A percentile compares a stretch with the other conserved stretches of the same genome.
Conservation (phyloP, 2,888 invertebrate genomes). For the Pherbina coryleti region DNA sequence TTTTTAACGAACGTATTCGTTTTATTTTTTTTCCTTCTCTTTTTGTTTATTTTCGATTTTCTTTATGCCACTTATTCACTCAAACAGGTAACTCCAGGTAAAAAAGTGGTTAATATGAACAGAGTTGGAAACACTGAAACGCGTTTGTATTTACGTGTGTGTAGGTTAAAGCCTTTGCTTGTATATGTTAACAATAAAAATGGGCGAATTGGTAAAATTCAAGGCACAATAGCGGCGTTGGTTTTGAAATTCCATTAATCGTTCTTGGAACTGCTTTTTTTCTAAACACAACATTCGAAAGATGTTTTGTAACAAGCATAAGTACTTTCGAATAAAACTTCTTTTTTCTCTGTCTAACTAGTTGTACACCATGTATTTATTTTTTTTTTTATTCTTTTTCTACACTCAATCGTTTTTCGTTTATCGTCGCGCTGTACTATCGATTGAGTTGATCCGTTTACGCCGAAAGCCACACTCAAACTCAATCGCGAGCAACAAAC, state of each 20-base stretch:
- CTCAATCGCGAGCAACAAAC: slow-evolving; percentile 30
- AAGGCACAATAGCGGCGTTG: slow-evolving; percentile 21
- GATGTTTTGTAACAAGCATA: slow-evolving; percentile 15
- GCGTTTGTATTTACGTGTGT: slow-evolving; percentile 32
- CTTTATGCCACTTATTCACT: slow-evolving; percentile 44
- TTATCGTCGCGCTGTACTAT: background rate
- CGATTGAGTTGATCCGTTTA: slow-evolving; percentile 34
- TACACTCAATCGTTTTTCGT: background rate
- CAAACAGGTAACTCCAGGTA: slow-evolving; percentile 66
- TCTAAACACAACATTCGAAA: background rate
- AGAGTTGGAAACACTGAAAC: slow-evolving; percentile 40
- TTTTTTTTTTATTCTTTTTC: slow-evolving; percentile 7
- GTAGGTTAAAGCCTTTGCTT: slow-evolving; percentile 43
- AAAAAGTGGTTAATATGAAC: slow-evolving; percentile 59
- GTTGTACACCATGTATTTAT: background rate
- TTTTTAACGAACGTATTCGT: background rate
- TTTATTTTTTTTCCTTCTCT: slow-evolving; percentile 7
- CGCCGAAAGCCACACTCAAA: slow-evolving; percentile 38
- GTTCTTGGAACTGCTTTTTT: too few relatives aligned
- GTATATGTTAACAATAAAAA: slow-evolving; percentile 54
- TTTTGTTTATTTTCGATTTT: slow-evolving; percentile 31
- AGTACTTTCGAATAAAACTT: background rate
- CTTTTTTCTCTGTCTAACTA: background rate
- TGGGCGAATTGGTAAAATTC: slow-evolving; percentile 27
- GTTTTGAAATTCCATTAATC: background rate